These are phyloP conservation scores for Euclidia mi DNA, from an alignment of 2,888 invertebrate species.

Conservation along the genomic window DNA sequence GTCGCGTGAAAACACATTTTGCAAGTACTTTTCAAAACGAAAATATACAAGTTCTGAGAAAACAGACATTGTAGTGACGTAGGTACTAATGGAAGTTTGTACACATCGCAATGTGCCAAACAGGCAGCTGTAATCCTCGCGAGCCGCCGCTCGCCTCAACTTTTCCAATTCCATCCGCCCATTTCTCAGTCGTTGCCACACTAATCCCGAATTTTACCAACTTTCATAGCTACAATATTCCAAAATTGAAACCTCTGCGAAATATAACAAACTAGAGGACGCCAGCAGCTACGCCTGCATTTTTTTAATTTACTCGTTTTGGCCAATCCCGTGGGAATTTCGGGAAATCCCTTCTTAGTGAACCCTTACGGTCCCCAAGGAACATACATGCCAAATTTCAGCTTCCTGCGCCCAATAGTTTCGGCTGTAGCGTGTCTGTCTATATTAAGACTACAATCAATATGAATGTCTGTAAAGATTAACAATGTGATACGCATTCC, in stretches of 20 bases:
- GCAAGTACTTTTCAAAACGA: conserved; percentile 49
- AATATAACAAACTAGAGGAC: too few relatives aligned
- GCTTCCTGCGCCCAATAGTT: too few relatives aligned
- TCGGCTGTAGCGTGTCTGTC: too few relatives aligned
- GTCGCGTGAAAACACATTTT: conserved; percentile 38
- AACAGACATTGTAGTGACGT: conserved; percentile 50
- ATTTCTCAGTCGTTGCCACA: conserved; percentile 75
- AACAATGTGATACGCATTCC: conserved; percentile 44
- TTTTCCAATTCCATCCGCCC: conserved; percentile 82
- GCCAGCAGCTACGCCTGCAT: too few relatives aligned
- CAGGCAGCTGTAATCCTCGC: conserved; percentile 74
- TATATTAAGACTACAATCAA: too few relatives aligned
- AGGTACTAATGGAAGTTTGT: conserved; percentile 66
- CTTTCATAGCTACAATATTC: conserved; percentile 71
- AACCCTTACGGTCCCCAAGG: too few relatives aligned
- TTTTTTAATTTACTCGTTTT: too few relatives aligned
- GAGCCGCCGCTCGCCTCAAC: conserved; percentile 69
- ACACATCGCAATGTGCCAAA: conserved; percentile 72
- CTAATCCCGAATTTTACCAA: conserved; percentile 74
- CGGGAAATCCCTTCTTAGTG: too few relatives aligned
- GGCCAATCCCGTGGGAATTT: too few relatives aligned
- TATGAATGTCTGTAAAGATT: too few relatives aligned
- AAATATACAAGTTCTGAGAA: conserved; percentile 50
- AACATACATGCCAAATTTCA: too few relatives aligned
- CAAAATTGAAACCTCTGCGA: conserved; percentile 64